A percentile compares a stretch with the other conserved stretches of the same genome.
Conservation (phyloP, 2,888 invertebrate species). For the Lasiommata megera region DNA sequence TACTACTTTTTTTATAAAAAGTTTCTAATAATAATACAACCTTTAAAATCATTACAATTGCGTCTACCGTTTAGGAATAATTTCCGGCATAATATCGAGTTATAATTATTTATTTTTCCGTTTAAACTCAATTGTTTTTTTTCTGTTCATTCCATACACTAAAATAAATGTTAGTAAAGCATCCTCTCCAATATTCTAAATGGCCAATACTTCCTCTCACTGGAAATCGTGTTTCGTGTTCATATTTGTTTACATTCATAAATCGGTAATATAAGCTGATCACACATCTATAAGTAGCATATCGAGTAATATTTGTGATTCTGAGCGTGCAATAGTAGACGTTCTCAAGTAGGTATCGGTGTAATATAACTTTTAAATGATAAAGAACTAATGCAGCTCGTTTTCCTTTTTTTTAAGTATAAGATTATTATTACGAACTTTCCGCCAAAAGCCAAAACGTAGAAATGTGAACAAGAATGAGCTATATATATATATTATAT, state of each 20-base stretch:
- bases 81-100: not conserved
- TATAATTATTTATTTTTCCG: not conserved
- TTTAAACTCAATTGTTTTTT: not conserved
- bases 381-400: too few species aligned
- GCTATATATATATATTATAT: too few species aligned
- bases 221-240: not conserved
- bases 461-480: too few species aligned
- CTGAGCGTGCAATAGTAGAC: too few species aligned
- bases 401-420: too few species aligned
- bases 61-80: not conserved
- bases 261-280: not conserved
- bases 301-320: too few species aligned
- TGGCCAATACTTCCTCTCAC: not conserved
- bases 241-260: not conserved
- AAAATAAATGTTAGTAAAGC: not conserved
- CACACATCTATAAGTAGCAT: not conserved
- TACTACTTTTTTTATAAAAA: not conserved
- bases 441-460: too few species aligned
- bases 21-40: not conserved
- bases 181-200: not conserved
- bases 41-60: not conserved
- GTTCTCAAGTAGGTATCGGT: too few species aligned
- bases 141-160: not conserved
- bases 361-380: too few species aligned
- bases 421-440: too few species aligned